A percentile compares a stretch with the other conserved stretches of the same genome.
These are phyloP conservation scores for Amblyjoppa proteus DNA, from an alignment of 2,888 invertebrate species.

Conservation along the genomic window DNA sequence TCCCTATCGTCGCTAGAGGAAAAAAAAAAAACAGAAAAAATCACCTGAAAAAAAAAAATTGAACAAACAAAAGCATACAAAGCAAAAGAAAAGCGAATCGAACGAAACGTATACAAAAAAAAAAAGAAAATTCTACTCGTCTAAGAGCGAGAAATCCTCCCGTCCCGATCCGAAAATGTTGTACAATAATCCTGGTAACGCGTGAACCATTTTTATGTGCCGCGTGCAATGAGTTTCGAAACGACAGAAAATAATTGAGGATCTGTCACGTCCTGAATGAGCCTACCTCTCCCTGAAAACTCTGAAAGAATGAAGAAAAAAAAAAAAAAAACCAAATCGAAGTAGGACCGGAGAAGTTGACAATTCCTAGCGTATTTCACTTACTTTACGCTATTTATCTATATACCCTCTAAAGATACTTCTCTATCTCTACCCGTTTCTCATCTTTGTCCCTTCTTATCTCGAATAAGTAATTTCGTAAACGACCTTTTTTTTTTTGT, in stretches of 20 bases:
- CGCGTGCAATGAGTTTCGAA: slow-evolving; percentile 16
- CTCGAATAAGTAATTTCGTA: neutral
- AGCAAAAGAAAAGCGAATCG: slow-evolving; percentile 26
- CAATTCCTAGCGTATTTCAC: slow-evolving; percentile 29
- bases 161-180: slow-evolving; percentile 62
- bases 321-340: neutral
- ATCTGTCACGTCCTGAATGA: slow-evolving; percentile 6
- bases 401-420: neutral
- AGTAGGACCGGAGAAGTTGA: slow-evolving; percentile 9
- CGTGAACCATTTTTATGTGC: slow-evolving; percentile 1
- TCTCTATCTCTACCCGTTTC: neutral
- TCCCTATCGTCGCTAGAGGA: slow-evolving; percentile 81
- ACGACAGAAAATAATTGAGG: slow-evolving; percentile 29
- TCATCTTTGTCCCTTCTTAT: slow-evolving; percentile 16
- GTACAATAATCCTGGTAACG: slow-evolving; percentile 50
- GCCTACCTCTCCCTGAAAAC: slow-evolving; percentile 1
- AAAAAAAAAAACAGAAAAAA: slow-evolving; percentile 36
- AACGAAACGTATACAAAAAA: slow-evolving; percentile 23
- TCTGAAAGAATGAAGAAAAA: slow-evolving; percentile 16
- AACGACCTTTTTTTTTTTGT: neutral
- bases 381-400: slow-evolving; percentile 24
- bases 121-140: slow-evolving; percentile 60
- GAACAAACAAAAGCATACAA: slow-evolving; percentile 2
- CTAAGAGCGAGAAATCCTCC: slow-evolving; percentile 54
- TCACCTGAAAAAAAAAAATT: slow-evolving; percentile 27